Conservation (phyloP, 2,113 vertebrate species). For the Neoarius graeffei region DNA sequence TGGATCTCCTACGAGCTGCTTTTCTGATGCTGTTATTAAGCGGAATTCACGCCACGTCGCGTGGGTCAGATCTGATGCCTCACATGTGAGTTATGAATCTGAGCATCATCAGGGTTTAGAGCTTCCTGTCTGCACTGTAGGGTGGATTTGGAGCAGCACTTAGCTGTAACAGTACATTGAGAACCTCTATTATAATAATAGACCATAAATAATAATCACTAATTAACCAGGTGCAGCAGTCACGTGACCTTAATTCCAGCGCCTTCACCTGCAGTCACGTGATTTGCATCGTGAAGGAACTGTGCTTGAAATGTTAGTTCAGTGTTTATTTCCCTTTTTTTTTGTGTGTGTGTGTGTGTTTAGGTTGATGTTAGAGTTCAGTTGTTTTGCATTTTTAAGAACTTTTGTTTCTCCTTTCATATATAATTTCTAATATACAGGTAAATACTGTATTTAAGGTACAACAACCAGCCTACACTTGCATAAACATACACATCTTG, state of each 20-base stretch:
- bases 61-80: constrained; percentile 71
- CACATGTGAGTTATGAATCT: constrained; percentile 82
- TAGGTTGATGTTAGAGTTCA: neutral
- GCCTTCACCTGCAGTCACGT: neutral
- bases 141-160: neutral
- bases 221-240: neutral
- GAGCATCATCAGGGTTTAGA: neutral
- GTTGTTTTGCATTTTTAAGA: too few relatives aligned
- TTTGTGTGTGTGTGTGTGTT: too few relatives aligned
- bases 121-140: neutral
- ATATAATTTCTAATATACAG: neutral
- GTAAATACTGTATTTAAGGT: too few relatives aligned
- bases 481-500: too few relatives aligned
- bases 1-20: constrained; percentile 57
- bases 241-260: neutral
- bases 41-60: constrained; percentile 54
- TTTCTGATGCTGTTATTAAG: constrained; percentile 64
- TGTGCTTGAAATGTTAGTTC: neutral
- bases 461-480: too few relatives aligned
- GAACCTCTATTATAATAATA: neutral
- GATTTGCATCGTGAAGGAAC: neutral
- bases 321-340: neutral
- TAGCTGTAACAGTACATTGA: neutral
- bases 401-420: neutral
- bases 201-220: neutral